These are phyloP conservation scores for Pseudomugil tenellus DNA, from an alignment of 2,797 vertebrate species.

Conservation along the genomic window DNA sequence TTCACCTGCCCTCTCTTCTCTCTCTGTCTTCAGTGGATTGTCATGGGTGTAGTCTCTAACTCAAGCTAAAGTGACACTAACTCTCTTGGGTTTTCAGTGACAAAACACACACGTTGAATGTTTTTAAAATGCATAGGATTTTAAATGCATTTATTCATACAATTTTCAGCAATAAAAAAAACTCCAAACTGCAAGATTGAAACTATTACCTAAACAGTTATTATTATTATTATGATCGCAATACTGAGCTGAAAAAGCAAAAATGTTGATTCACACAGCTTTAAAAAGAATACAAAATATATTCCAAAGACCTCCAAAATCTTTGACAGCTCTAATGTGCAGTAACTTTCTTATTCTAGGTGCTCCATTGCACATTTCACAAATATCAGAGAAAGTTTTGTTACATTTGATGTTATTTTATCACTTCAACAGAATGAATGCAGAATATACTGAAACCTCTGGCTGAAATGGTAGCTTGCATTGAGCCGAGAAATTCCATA, in stretches of 20 bases:
- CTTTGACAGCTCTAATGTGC: slow-evolving; percentile 8
- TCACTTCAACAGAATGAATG: background rate
- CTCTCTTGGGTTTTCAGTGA: too few species aligned
- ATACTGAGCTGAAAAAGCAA: background rate
- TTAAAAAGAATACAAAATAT: background rate
- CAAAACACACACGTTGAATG: too few species aligned
- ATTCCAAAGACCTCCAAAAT: too few species aligned
- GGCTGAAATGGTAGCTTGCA: background rate
- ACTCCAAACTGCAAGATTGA: background rate
- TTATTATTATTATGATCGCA: background rate
- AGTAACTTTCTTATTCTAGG: background rate
- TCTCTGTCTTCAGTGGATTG: too few species aligned
- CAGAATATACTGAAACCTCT: background rate
- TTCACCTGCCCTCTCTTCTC: too few species aligned
- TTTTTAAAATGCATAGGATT: too few species aligned
- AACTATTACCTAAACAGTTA: background rate
- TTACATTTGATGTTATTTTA: slow-evolving; percentile 3
- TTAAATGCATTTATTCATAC: too few species aligned
- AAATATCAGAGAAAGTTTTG: background rate
- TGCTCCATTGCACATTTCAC: background rate
- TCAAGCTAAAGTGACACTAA: too few species aligned
- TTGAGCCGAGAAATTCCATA: background rate
- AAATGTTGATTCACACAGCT: background rate
- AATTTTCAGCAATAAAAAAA: background rate
- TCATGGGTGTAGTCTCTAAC: too few species aligned